Evolutionary conservation across 2,797 vertebrate species (phyloP).

Genomic region (Acrocephalus scirpaceus): DNA sequence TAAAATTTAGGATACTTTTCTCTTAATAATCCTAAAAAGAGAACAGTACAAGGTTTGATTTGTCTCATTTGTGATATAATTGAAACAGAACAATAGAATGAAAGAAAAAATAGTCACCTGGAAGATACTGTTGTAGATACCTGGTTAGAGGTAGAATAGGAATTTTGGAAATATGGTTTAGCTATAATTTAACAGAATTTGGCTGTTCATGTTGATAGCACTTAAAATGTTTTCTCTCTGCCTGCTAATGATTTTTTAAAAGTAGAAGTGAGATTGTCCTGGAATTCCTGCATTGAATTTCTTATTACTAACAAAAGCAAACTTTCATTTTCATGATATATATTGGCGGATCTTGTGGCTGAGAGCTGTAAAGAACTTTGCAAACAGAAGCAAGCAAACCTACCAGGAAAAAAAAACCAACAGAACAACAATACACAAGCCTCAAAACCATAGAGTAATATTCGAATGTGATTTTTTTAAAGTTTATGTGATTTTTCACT

Average conservation of each 20-base stretch:
- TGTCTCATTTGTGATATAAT: not conserved
- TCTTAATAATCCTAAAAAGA: not conserved
- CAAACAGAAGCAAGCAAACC: not conserved
- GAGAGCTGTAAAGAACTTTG: not conserved
- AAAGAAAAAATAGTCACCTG: not conserved
- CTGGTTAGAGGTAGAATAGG: not conserved
- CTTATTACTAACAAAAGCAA: not conserved
- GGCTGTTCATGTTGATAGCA: not conserved
- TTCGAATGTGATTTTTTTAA: not conserved
- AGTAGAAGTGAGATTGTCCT: not conserved
- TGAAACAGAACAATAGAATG: not conserved
- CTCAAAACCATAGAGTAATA: fast-evolving
- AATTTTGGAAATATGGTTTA: not conserved
- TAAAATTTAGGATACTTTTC: not conserved
- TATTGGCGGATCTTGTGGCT: not conserved
- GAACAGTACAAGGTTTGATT: not conserved
- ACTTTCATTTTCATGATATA: not conserved
- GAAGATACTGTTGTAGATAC: not conserved
- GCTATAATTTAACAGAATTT: not conserved
- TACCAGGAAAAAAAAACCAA: too few species aligned
- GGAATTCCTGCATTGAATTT: not conserved
- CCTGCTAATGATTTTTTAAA: not conserved
- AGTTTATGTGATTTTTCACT: not conserved
- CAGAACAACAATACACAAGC: fast-evolving
- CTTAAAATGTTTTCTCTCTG: too few species aligned